Evolutionary conservation across 2,797 vertebrate genomes (phyloP), one percentile per base, ranked within the genome.

Genomic region (Eulemur coronatus): DNA sequence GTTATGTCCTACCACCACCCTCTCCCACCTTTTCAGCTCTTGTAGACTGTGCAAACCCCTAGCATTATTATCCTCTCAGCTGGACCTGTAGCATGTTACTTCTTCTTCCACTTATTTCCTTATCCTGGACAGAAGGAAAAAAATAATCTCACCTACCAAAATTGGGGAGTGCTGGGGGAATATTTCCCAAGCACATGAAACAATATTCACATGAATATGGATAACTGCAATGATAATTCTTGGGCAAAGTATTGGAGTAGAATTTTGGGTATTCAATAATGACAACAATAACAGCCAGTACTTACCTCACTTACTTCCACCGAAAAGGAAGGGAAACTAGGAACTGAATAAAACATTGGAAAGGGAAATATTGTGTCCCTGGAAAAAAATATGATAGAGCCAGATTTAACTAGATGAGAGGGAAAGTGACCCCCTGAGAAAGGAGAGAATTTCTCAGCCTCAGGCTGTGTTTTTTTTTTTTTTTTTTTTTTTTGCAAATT

Each of bases 361-460:
- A 95, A 86, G 26, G 28, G 38, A 24, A 75, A 65, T 12, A 94
- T 79, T 69, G 78, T 59, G 63, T 65, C 78, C 87, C 84, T 91
- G 96, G 97, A 94, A 97, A 97, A 91, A 55, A 81, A 67, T 20
- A 85, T 20, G 24, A 90, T 3, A 70, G 97, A 85, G 94, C 72
- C 10, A n/a, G 26, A 35, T 61, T 80, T 93, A 84, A 87, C n/a
- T 33, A 67, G 93, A 11, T 8, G 11, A 91, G 70, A 92, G 95
- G 93, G 61, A 88, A 95, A 84, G 76, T 82, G 90, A 96, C 50
- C 91, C 70, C 93, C 79, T 81, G 89, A 96, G 97, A 79, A 85
- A 90, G 1, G 13, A 84, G 93, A 12, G 55, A 67, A 78, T 30
- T 95, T 94, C 96, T 79, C 88, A 96, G 46, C 61, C 67, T 96